Evolutionary conservation across 2,113 vertebrate genomes (phyloP).

Genomic region (Phyllopteryx taeniolatus): DNA sequence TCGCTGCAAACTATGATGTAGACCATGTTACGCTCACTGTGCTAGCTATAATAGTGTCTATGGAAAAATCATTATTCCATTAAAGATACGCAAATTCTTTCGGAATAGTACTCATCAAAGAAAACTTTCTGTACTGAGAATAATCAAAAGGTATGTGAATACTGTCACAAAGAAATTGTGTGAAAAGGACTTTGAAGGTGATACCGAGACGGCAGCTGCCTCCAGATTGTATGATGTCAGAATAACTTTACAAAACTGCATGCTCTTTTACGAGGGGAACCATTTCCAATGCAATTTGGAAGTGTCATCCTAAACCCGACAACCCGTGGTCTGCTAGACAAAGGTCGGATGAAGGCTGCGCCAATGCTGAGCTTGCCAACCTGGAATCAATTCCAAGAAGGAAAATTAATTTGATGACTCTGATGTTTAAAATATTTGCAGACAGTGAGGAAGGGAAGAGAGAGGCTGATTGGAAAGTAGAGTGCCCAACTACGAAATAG

Average conservation of each 20-base stretch:
- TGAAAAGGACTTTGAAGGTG: not conserved
- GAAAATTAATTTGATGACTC: not conserved
- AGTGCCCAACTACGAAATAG: not conserved
- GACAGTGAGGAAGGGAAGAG: slow-evolving; percentile 4
- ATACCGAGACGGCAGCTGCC: not conserved
- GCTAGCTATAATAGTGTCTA: too few relatives aligned
- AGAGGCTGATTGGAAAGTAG: not conserved
- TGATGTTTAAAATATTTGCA: not conserved
- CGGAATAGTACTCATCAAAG: too few relatives aligned
- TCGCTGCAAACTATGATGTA: too few relatives aligned
- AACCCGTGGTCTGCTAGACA: not conserved
- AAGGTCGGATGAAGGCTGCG: not conserved
- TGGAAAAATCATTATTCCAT: too few relatives aligned
- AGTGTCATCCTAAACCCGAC: not conserved
- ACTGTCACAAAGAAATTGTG: not conserved
- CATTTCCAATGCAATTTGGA: slow-evolving; percentile 1
- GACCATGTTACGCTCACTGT: too few relatives aligned
- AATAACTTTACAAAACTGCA: slow-evolving; percentile 2
- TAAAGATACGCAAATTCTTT: too few relatives aligned
- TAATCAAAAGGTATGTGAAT: not conserved
- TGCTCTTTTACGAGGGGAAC: not conserved
- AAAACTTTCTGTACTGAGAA: too few relatives aligned
- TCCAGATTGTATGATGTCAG: slow-evolving; percentile 4
- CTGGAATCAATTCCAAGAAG: not conserved
- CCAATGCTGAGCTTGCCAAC: not conserved